Evolutionary conservation across 2,888 invertebrate genomes (phyloP).

Genomic region (Dendrolimus houi): DNA sequence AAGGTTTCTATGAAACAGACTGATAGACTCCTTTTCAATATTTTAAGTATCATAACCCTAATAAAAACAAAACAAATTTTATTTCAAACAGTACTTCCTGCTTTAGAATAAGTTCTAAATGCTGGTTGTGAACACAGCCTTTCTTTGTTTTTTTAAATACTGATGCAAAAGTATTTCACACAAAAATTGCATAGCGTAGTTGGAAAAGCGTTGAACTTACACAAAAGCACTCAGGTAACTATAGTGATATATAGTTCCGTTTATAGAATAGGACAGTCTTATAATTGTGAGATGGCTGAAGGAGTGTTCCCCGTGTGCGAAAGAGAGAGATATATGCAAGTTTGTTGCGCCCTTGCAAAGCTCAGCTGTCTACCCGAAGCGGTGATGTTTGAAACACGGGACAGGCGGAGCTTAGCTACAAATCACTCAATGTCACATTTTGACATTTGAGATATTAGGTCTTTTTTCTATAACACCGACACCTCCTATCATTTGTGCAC

Average conservation of each 20-base stretch:
- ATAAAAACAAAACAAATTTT: too few species aligned
- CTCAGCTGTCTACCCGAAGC: slow-evolving; percentile 73
- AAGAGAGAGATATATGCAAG: slow-evolving; percentile 53
- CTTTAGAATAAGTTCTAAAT: background rate
- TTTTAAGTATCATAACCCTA: too few species aligned
- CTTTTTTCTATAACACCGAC: slow-evolving; percentile 74
- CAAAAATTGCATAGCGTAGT: slow-evolving; percentile 39
- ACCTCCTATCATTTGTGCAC: slow-evolving; percentile 35
- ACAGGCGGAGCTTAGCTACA: slow-evolving; percentile 78
- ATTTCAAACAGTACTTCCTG: too few species aligned
- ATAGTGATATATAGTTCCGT: slow-evolving; percentile 63
- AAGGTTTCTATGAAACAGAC: too few species aligned
- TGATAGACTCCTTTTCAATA: too few species aligned
- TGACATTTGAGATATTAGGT: slow-evolving; percentile 78
- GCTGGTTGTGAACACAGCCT: background rate
- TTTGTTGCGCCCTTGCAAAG: slow-evolving; percentile 59
- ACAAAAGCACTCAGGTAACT: slow-evolving; percentile 75
- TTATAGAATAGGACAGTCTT: slow-evolving; percentile 65
- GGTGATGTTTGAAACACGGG: slow-evolving; percentile 78
- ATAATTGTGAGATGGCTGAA: slow-evolving; percentile 55
- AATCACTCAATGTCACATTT: slow-evolving; percentile 78
- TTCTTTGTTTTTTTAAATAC: slow-evolving; percentile 22
- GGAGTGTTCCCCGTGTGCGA: slow-evolving; percentile 34
- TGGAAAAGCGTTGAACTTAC: slow-evolving; percentile 69
- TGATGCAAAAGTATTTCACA: slow-evolving; percentile 26